A percentile compares a stretch with the other conserved stretches of the same genome.
phyloP scores from a whole-genome alignment of 2,797 vertebrate genomes.

The Lagodon rhomboides region DNA sequence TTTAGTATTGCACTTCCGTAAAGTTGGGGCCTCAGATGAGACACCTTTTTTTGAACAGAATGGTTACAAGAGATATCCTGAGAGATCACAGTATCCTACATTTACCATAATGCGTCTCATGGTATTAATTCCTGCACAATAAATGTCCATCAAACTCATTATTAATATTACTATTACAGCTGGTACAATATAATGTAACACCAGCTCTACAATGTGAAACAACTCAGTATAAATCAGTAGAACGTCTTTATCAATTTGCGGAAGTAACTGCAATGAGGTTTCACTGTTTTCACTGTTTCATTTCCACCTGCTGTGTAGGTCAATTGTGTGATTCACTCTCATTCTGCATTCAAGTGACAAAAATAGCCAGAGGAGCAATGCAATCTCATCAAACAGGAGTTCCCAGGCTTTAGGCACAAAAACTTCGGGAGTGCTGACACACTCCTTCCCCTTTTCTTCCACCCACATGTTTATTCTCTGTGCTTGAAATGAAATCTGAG shows the following conservation, averaged over 20 bases:
- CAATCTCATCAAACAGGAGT: not conserved
- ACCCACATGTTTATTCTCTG: conserved; percentile 14
- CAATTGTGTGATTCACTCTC: not conserved
- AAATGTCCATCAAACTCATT: not conserved
- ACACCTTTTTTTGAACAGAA: not conserved
- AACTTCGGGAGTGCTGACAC: not conserved
- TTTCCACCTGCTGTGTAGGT: not conserved
- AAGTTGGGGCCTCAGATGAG: not conserved
- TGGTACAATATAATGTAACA: not conserved
- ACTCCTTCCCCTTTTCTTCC: not conserved
- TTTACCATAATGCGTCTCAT: not conserved
- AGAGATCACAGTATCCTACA: not conserved
- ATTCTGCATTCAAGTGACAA: not conserved
- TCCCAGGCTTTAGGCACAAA: not conserved
- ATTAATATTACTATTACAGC: not conserved
- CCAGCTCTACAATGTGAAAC: not conserved
- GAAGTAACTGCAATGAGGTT: not conserved
- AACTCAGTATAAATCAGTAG: too few species aligned
- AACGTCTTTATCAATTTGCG: not conserved
- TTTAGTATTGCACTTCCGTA: not conserved
- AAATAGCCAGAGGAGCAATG: not conserved
- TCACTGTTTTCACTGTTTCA: not conserved
- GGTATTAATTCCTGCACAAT: not conserved
- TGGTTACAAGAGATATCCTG: not conserved
- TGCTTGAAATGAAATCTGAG: conserved; percentile 28